Evolutionary conservation across 2,888 invertebrate genomes (phyloP), one percentile per base, ranked within the genome.

Genomic region (Vanessa cardui): DNA sequence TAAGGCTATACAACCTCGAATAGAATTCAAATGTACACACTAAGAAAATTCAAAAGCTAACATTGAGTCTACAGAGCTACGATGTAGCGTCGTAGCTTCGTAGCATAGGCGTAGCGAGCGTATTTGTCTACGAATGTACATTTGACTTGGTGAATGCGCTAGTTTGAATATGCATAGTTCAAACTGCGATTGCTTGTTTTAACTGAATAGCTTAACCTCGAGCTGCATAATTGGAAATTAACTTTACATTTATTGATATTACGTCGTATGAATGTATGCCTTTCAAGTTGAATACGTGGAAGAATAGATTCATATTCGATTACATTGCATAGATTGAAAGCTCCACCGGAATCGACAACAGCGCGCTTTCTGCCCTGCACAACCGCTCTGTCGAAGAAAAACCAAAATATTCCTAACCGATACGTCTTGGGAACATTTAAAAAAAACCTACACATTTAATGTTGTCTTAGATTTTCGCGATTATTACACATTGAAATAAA

Each of bases 51-150:
- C 65, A 65, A 60, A 65, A 60, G 60, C 65, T n/a, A 65, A 65
- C 60, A 26, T 56, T 33, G 9, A 18, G n/a, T 56, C 54, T n/a
- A 26, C 58, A 61, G 44, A 18, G 63, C 68, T 70, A 71, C 70
- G 64, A 52, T 69, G 70, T 70, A 73, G 70, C 63, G 47, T 60
- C 70, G 72, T 70, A 73, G 70, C 63, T 39, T 61, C 70, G 71
- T 70, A 71, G 65, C 61, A 39, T 59, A 52, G 70, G 69, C 72
- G 72, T 68, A 72, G 69, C 54, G 62, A 58, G 49, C 64, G 66
- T 75, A 72, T 75, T 75, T 75, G 74, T 70, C 74, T 73, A 73
- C 72, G 69, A 73, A 69, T 69, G 71, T 70, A 73, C 70, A 67
- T 72, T 74, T 72, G 72, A 72, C 72, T 70, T 67, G 31, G 64